Base-by-base conservation (phyloP, 1,140 invertebrate species). In the Meloidogyne chitwoodi region DNA sequence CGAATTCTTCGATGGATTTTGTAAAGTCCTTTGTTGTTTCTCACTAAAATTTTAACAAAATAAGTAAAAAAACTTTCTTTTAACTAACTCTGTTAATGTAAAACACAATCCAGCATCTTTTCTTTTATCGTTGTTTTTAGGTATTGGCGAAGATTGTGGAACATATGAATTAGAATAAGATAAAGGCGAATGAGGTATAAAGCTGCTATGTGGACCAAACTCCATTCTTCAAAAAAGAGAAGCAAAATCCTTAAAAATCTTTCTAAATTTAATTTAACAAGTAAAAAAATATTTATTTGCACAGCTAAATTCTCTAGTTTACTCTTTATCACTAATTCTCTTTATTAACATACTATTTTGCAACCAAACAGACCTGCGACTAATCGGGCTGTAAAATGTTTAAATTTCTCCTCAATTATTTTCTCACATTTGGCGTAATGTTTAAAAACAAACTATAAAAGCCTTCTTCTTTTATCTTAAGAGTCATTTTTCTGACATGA, bases 191-290 rank as follows among this genome's bases (percentile, higher is more conserved):
- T 73, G 41, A 19, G 56, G 41, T 19, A 73, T 12, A 24, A 73
- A 73, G 64, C 29, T 73, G 56, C 71, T 64, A 14, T 73, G 71
- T 27, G 44, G 38, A 16, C 41, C 29, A 73, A 26, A 73, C 6
- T 63, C 34, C 56, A 72, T 72, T 44, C 4, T 62, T 31, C 2
- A 71, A 71, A 62, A 19, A 19, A 19, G 16, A 19, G 44, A 48
- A 48, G 38, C 12, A 10, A 41, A 41, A 41, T 14, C 8, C 16
- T 41, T 14, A 19, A 19, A 48, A 3, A 19, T 16, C 5, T 44
- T 22, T n/a, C 0, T 8, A 56, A 56, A 56, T 56, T 56, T n/a
- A n/a, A n/a, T 38, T 8, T 38, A 38, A 38, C 4, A 38, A 10
- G 8, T 38, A 10, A 10, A n/a, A n/a, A n/a, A n/a, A n/a, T n/a